Conservation (phyloP, 2,113 vertebrate species). For the Eolophus roseicapilla region DNA sequence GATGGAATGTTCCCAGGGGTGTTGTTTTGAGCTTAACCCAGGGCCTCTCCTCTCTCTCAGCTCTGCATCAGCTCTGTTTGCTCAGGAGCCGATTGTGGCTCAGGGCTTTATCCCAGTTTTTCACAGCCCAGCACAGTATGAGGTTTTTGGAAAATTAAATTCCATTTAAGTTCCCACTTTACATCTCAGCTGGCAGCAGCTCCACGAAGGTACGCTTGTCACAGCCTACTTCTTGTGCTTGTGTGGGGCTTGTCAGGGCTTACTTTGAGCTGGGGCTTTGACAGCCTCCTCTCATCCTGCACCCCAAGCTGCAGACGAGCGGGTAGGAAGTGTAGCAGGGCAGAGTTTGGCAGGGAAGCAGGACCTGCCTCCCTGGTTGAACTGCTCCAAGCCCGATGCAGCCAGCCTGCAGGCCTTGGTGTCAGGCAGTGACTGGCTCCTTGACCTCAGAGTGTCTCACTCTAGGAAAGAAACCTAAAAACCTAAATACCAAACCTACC, state of each 20-base stretch:
- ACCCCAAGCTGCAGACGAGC: constrained; percentile 11
- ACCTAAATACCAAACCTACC: neutral
- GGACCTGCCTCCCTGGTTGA: neutral
- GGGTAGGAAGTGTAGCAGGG: constrained; percentile 25
- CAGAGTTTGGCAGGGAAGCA: neutral
- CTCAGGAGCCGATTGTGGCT: neutral
- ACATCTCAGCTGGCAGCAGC: constrained; percentile 46
- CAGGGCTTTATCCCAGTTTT: neutral
- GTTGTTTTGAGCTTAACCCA: neutral
- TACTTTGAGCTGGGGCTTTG: constrained; percentile 27
- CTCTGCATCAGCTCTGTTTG: neutral
- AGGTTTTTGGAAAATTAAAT: constrained; percentile 3
- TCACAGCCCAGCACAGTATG: neutral
- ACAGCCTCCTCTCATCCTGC: constrained; percentile 54
- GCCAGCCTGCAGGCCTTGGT: neutral
- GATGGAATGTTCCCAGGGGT: neutral
- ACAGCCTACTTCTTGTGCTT: constrained; percentile 55
- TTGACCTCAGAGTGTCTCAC: neutral
- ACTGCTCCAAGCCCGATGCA: neutral
- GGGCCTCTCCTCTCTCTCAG: neutral
- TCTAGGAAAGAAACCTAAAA: neutral
- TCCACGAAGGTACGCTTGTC: constrained; percentile 37
- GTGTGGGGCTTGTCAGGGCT: constrained; percentile 59
- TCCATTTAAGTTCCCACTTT: constrained; percentile 54
- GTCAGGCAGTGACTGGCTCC: neutral